phyloP scores from a whole-genome alignment of 2,113 vertebrate genomes.

The Cnemophilus loriae region DNA sequence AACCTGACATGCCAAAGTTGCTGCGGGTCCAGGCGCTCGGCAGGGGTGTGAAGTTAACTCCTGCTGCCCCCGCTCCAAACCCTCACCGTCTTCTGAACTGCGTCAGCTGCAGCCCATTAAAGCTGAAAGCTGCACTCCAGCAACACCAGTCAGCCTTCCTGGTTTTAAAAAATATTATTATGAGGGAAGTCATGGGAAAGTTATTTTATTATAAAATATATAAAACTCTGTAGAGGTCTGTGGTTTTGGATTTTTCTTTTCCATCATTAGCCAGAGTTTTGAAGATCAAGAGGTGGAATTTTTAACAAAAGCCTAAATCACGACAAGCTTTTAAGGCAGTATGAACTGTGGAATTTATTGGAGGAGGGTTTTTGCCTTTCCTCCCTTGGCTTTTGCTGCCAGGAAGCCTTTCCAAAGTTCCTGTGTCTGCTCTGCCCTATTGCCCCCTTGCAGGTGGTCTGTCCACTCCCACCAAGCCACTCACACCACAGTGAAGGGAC shows the following conservation, averaged over 20 bases:
- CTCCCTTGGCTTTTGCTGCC: background rate
- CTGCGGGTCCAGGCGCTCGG: conserved; percentile 43
- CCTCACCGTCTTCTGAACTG: conserved; percentile 5
- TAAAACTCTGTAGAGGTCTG: background rate
- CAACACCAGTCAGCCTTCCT: background rate
- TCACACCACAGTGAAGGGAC: background rate
- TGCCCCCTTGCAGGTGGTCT: background rate
- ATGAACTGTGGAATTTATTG: conserved; percentile 20
- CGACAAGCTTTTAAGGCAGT: background rate
- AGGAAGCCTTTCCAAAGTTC: conserved; percentile 8
- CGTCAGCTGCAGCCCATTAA: conserved; percentile 57
- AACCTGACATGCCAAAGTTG: conserved; percentile 61
- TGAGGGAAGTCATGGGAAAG: conserved; percentile 51
- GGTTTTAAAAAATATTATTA: background rate
- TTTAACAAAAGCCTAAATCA: conserved; percentile 23
- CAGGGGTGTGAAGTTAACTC: conserved; percentile 8
- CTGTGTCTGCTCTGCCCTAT: background rate
- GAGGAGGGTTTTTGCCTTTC: background rate
- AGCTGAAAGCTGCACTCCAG: background rate
- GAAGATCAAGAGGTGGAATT: conserved; percentile 33
- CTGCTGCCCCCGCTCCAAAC: background rate
- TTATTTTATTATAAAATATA: conserved; percentile 32
- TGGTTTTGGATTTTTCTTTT: conserved; percentile 40
- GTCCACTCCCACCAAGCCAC: background rate
- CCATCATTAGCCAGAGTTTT: conserved; percentile 27